Percentiles rank a stretch among this genome's conserved stretches.
Evolutionary conservation across 2,888 invertebrate species (phyloP).

Genomic region (Ctenicera cuprea): DNA sequence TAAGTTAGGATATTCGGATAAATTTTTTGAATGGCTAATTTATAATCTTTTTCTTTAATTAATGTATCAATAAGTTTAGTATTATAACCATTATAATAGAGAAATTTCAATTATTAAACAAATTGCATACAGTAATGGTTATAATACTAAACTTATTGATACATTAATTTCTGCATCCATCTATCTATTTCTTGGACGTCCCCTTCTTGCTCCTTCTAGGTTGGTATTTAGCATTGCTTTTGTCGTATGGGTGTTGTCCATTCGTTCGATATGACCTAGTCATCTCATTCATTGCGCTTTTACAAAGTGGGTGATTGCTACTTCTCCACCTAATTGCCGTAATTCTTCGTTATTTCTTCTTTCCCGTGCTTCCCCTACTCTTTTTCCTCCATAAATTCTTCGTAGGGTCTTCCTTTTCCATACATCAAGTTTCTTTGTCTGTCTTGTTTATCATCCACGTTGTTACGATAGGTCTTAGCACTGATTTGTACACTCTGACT

Average conservation of each 20-base stretch:
- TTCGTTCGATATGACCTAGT: too few relatives aligned
- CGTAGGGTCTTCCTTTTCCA: background rate
- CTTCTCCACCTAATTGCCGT: too few relatives aligned
- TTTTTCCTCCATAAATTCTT: background rate
- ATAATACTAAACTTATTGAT: too few relatives aligned
- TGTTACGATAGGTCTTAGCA: background rate
- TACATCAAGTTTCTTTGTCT: background rate
- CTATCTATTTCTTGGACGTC: too few relatives aligned
- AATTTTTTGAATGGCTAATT: too few relatives aligned
- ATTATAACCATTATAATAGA: too few relatives aligned
- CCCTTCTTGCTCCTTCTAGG: background rate
- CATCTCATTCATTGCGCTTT: background rate
- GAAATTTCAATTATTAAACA: too few relatives aligned
- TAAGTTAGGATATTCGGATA: too few relatives aligned
- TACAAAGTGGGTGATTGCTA: background rate
- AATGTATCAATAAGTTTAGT: too few relatives aligned
- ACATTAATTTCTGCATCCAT: too few relatives aligned
- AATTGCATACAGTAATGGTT: too few relatives aligned
- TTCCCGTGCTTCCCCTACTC: background rate
- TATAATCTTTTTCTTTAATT: too few relatives aligned
- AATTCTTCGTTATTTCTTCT: background rate
- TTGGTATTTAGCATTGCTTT: background rate
- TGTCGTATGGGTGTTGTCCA: background rate
- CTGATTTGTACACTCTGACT: background rate
- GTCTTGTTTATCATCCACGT: background rate